Percentiles rank a stretch among this genome's conserved stretches.
Conservation (phyloP, 2,888 invertebrate genomes). For the Eilema depressum region DNA sequence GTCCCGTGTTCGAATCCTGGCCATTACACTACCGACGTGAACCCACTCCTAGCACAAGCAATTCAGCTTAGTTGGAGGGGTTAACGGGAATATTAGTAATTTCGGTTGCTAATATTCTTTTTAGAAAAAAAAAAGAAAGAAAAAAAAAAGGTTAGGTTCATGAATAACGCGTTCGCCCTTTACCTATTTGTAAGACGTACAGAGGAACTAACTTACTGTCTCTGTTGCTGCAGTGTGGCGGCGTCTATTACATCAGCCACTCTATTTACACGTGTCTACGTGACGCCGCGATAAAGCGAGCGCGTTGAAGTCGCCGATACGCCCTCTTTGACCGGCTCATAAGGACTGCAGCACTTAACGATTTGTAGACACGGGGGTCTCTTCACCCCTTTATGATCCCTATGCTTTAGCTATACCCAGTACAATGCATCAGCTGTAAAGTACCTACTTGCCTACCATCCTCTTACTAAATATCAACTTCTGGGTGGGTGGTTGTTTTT, state of each 20-base stretch:
- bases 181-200: not conserved
- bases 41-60: no score
- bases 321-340: not conserved
- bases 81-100: no score
- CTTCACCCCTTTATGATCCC: not conserved
- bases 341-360: slow-evolving; percentile 3
- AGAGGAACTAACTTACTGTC: not conserved
- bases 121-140: no score
- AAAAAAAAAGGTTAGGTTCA: no score
- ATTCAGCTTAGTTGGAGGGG: no score
- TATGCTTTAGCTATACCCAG: not conserved
- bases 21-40: no score
- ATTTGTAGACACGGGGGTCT: not conserved
- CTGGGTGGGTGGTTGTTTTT: no score
- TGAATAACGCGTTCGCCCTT: no score
- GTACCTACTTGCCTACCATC: not conserved
- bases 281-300: slow-evolving; percentile 37
- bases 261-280: slow-evolving; percentile 22
- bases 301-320: slow-evolving; percentile 5
- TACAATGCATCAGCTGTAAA: not conserved
- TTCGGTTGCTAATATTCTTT: no score
- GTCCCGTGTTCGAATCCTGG: no score
- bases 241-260: slow-evolving; percentile 18
- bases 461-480: not conserved
- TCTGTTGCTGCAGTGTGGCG: not conserved